Percentiles rank a stretch among this genome's conserved stretches.
Conservation (phyloP, 2,888 invertebrate genomes). For the Rutpela maculata region DNA sequence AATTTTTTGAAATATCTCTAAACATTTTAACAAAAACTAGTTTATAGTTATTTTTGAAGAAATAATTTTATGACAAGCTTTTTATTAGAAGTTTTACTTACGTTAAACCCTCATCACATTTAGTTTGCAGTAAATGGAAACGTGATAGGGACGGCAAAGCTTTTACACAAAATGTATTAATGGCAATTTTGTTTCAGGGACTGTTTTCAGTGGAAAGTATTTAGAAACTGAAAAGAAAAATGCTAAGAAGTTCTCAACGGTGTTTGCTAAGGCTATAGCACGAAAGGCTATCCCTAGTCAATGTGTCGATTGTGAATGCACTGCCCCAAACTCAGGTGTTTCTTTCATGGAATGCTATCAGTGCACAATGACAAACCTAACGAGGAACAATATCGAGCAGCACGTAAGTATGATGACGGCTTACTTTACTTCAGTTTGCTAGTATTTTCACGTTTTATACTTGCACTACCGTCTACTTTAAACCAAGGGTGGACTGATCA, state of each 20-base stretch:
- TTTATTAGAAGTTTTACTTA: too few species aligned
- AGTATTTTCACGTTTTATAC: slow-evolving; percentile 2
- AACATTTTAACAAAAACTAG: too few species aligned
- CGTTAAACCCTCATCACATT: slow-evolving; percentile 14
- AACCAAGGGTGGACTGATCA: not conserved
- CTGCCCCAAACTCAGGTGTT: slow-evolving; percentile 80
- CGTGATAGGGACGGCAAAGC: not conserved
- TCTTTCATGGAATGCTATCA: slow-evolving; percentile 82
- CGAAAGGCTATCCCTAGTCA: slow-evolving; percentile 77
- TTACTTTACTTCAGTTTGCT: not conserved
- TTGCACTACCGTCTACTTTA: not conserved
- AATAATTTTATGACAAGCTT: too few species aligned
- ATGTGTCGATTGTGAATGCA: slow-evolving; percentile 83
- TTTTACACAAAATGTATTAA: not conserved
- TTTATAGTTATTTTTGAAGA: too few species aligned
- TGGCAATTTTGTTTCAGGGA: slow-evolving; percentile 70
- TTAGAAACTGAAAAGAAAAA: slow-evolving; percentile 77
- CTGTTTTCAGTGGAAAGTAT: slow-evolving; percentile 80
- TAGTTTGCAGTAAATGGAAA: slow-evolving; percentile 3
- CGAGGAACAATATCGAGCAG: slow-evolving; percentile 56
- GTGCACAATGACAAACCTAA: slow-evolving; percentile 70
- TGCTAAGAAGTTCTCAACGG: slow-evolving; percentile 79
- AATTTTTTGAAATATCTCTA: too few species aligned
- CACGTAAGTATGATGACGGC: slow-evolving; percentile 51
- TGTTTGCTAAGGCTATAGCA: slow-evolving; percentile 82